These are phyloP conservation scores for Zoanthus sansibaricus DNA, from an alignment of 92 coral and sea anemone genomes.

Conservation along the genomic window DNA sequence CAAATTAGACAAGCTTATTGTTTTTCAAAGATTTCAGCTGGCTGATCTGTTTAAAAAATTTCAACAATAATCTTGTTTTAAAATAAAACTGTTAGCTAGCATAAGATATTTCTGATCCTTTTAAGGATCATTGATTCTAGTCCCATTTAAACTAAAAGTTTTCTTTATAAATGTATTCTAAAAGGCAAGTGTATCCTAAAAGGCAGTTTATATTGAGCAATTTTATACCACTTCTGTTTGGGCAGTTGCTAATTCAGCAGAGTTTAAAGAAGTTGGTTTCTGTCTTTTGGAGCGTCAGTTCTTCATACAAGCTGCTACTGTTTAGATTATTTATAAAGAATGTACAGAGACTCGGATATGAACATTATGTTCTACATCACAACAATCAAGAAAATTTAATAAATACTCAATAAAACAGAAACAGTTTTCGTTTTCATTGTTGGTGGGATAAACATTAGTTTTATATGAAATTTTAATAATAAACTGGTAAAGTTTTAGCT, in stretches of 20 bases:
- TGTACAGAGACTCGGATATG: background rate
- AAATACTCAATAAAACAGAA: background rate
- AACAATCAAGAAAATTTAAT: background rate
- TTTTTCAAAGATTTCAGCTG: constrained; percentile 29
- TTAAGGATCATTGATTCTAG: background rate
- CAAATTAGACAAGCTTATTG: background rate
- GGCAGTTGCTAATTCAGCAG: background rate
- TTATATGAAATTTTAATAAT: no score
- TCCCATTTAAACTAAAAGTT: background rate
- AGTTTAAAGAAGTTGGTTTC: background rate
- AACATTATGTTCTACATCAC: constrained; percentile 16
- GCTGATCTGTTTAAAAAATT: constrained; percentile 13
- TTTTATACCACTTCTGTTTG: background rate
- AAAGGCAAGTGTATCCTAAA: no score
- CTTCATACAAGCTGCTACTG: background rate
- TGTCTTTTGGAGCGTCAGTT: background rate
- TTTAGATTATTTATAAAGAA: background rate
- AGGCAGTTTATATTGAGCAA: background rate
- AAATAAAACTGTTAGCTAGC: background rate
- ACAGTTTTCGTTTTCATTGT: background rate
- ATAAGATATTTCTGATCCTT: background rate
- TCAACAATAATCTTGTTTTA: background rate
- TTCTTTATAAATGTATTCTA: background rate
- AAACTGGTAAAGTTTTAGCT: no score
- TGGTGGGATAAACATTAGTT: no score